These are phyloP conservation scores for Epinotia ramella DNA, from an alignment of 2,888 invertebrate genomes.

Conservation along the genomic window DNA sequence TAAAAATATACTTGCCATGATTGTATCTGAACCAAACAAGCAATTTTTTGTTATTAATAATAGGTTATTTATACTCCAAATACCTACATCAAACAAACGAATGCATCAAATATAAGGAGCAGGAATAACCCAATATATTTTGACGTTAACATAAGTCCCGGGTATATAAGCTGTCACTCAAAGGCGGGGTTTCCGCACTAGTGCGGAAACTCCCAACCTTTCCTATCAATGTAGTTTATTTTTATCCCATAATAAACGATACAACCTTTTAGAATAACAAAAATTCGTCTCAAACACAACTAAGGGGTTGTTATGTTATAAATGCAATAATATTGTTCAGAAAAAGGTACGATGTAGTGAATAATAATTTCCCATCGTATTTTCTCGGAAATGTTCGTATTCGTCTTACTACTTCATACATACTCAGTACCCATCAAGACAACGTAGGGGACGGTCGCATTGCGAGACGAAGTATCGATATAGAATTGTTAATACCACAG, in stretches of 20 bases:
- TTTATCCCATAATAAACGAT: slow-evolving; percentile 33
- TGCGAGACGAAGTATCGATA: no score
- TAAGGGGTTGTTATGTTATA: not conserved
- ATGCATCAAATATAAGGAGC: slow-evolving; percentile 11
- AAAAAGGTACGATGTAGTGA: no score
- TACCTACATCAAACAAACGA: not conserved
- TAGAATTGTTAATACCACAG: no score
- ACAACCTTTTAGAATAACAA: slow-evolving; percentile 21
- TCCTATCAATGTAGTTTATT: slow-evolving; percentile 28
- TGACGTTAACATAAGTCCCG: slow-evolving; percentile 21
- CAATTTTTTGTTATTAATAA: not conserved
- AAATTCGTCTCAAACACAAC: slow-evolving; percentile 4
- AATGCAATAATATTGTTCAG: not conserved
- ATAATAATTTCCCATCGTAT: no score
- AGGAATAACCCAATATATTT: slow-evolving; percentile 18
- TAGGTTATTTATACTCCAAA: not conserved
- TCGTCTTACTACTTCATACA: no score
- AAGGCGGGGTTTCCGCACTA: slow-evolving; percentile 24
- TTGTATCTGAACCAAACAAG: not conserved
- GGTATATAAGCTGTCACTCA: slow-evolving; percentile 22
- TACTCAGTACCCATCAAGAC: no score
- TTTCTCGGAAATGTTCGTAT: no score
- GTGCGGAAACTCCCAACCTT: slow-evolving; percentile 22
- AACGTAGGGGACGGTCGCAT: no score
- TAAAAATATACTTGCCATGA: no score